Base-by-base conservation (phyloP, 2,797 vertebrate species). In the Podarcis lilfordi region DNA sequence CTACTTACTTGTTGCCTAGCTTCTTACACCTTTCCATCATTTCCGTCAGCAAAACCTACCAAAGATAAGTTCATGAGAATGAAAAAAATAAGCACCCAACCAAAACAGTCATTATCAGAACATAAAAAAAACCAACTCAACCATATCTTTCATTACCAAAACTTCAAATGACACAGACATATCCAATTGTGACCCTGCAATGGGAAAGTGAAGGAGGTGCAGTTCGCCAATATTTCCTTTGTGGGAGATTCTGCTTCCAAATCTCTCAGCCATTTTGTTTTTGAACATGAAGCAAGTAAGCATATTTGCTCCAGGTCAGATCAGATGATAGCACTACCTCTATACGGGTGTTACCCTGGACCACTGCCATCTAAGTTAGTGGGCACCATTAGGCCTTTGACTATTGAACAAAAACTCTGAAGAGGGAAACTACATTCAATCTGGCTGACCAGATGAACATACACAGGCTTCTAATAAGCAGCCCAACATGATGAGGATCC, bases 21-120 rank as follows among this genome's bases (percentile, higher is more conserved):
- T 98, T 98, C 96, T 98, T 99, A 95, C 98, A 99, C 89, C 98
- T 97, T 89, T 99, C 99, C 98, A 99, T 99, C 98, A 99, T 99
- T 96, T 99, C 99, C 0, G 97, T 98, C 3, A 99, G 97, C 85
- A 99, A 96, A 90, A 96, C 92, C 99, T 99, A 93, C 77, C 90
- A 93, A 19, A 87, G 86, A 90, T 13, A 93, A 64, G 40, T 35
- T 79, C 66, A 87, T 37, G 92, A 86, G 90, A 92, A 89, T 75
- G 7, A 92, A 77, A 23, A 23, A 72, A 88, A 27, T 4, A 75
- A 81, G 74, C 32, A 55, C 25, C 21, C n/a, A 89, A 89, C 93
- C 90, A 83, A 21, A 80, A 50, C 66, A 87, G 64, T 87, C 78
- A 50, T 86, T 71, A 45, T 19, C 4, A 59, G 72, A 40, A 25